Evolutionary conservation across 1,140 invertebrate species (phyloP), one percentile per base, ranked within the genome.

Genomic region (Parasteatoda tepidariorum): DNA sequence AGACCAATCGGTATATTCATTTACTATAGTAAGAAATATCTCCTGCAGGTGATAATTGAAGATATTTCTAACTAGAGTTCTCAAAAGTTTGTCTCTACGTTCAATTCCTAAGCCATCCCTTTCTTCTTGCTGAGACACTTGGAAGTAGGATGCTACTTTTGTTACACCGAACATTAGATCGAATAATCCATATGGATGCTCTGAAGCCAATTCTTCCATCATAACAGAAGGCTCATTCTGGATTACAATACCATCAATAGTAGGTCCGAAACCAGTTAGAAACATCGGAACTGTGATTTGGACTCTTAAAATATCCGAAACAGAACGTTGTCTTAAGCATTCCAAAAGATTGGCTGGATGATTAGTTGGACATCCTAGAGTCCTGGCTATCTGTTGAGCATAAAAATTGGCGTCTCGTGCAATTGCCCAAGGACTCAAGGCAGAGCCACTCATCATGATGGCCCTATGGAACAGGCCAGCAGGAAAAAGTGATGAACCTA

Each of bases 1-100:
- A 88, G 97, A 96, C 97, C 97, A 98, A 88, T 98, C 96, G 2
- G 96, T 98, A 89, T 99, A 99, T 88, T 98, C 96, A 89, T 98
- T 98, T 85, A 98, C 94, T 34, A 97, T 94, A 57, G 97, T 98
- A 87, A 97, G 97, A 90, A 97, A 97, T 88, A 99, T 98, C 90
- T 99, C 97, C 86, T 96, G 97, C 84, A 98, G 92, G 89, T 99
- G 97, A 90, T 96, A 86, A n/a, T n/a, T 84, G 57, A 76, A 86
- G 54, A 85, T 68, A 88, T 95, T 94, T 30, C 96, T 94, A 61
- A 92, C 91, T 88, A 98, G 96, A n/a, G 97, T 98, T 85, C 97
- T 92, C 86, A 98, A 92, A 86, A 98, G 97, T 88, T 94, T 94
- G 88, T 97, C 95, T 84, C 97, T 92, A 79, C 95, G 91, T 87